Evolutionary conservation across 2,888 invertebrate genomes (phyloP).

Genomic region (Dynastes tityus): DNA sequence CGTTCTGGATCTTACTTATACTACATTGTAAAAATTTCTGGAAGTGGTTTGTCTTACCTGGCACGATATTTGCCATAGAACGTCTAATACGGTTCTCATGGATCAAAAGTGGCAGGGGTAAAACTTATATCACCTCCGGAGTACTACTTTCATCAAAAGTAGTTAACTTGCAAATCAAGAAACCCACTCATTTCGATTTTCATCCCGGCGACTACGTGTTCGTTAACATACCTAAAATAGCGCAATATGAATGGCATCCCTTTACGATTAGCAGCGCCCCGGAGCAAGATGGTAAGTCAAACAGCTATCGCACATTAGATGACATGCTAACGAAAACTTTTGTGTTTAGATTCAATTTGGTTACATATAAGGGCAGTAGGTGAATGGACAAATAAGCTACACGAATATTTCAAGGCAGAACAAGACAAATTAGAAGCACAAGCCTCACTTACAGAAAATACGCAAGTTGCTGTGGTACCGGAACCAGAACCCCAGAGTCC

Average conservation of each 20-base stretch:
- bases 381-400: constrained; percentile 93
- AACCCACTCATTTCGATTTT: constrained; percentile 90
- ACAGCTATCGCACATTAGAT: neutral
- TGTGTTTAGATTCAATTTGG: constrained; percentile 86
- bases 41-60: constrained; percentile 94
- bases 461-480: constrained; percentile 64
- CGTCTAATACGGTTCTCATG: constrained; percentile 77
- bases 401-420: constrained; percentile 88
- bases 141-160: constrained; percentile 90
- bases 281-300: constrained; percentile 84
- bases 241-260: constrained; percentile 97
- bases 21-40: constrained; percentile 95
- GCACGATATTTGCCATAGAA: constrained; percentile 85
- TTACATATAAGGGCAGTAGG: constrained; percentile 94
- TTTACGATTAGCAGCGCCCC: constrained; percentile 97
- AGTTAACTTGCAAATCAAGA: constrained; percentile 90
- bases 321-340: neutral
- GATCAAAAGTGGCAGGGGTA: constrained; percentile 84
- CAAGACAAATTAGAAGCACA: constrained; percentile 73
- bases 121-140: constrained; percentile 92
- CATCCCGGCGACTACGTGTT: constrained; percentile 96
- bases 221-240: constrained; percentile 92
- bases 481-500: constrained; percentile 62
- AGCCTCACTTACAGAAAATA: constrained; percentile 1
- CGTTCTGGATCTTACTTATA: constrained; percentile 88